Evolutionary conservation across 2,113 vertebrate genomes (phyloP).

Genomic region (Psittacula cyanocephala): DNA sequence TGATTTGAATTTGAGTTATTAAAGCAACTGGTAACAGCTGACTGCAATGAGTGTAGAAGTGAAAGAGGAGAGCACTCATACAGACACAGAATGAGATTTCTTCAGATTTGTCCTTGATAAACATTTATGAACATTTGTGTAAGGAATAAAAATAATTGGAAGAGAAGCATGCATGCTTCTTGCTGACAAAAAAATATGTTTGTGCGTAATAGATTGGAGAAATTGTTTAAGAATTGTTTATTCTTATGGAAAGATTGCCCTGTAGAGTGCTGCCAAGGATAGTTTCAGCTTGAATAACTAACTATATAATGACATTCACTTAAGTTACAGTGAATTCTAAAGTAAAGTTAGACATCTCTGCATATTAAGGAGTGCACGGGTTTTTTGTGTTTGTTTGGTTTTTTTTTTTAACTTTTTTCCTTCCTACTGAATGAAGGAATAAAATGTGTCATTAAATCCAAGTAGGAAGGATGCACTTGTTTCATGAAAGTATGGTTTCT

Average conservation of each 20-base stretch:
- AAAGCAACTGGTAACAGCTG: not conserved
- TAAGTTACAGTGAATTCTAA: conserved; percentile 25
- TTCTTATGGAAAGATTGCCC: conserved; percentile 65
- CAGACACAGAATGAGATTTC: not conserved
- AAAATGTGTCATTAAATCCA: not conserved
- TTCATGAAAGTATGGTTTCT: not conserved
- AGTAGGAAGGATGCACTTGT: not conserved
- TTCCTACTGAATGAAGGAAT: not conserved
- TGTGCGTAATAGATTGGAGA: conserved; percentile 33
- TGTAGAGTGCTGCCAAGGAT: conserved; percentile 47
- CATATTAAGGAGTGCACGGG: not conserved
- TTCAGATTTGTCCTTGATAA: conserved; percentile 29
- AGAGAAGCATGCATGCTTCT: conserved; percentile 12
- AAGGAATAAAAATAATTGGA: conserved; percentile 34
- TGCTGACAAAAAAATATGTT: conserved; percentile 43
- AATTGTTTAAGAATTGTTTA: conserved; percentile 48
- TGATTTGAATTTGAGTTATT: not conserved
- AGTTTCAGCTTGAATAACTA: conserved; percentile 55
- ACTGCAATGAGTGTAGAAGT: not conserved
- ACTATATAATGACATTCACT: conserved; percentile 6
- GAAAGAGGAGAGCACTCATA: not conserved
- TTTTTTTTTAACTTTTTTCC: not conserved
- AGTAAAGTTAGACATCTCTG: not conserved
- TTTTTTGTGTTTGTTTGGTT: not conserved
- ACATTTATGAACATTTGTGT: conserved; percentile 19